Base-by-base conservation (phyloP, 2,888 invertebrate genomes). In the Epistrophella euchroma region DNA sequence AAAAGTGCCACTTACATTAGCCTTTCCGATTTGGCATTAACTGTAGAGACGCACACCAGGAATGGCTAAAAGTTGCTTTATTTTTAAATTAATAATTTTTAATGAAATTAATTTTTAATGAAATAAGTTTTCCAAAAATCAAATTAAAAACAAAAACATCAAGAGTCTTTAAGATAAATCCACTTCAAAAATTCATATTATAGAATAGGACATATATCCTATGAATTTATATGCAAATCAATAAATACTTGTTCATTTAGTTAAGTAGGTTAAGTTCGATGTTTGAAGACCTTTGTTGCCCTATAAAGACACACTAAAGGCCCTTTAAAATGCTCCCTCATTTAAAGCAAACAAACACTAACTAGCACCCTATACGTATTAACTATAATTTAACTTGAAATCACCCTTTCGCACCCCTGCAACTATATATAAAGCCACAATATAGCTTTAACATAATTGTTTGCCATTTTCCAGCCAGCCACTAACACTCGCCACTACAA, bases 381-480 rank as follows among this genome's bases (percentile, higher is more conserved):
- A 74, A 78, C 73, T 55, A 78, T 72, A 72, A 60, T 83, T 83
- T 77, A 83, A 74, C 83, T 74, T 22, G 35, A 70, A 62, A 78
- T 47, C 83, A 78, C 78, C 68, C 66, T 52, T 60, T 72, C 73
- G 68, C 52, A 32, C 55, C 55, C 55, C 32, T 32, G 32, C 17
- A 56, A 52, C 10, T 22, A 19, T 13, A 25, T n/a, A 28, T 3
- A 19, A 32, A 22, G 68, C 22, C 47, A 76, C 56, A 71, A 47
- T 76, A 76, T 58, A 66, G 56, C 68, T 47, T 35, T 25, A 73
- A 73, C 68, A 64, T 64, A 62, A 79, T 83, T 55, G 79, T 62
- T 83, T 83, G 83, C 83, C 40, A 73, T 73, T 79, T 83, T 62
- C 32, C 74, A 83, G 79, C 72, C 77, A 64, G 79, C 72, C 77